phyloP scores from a whole-genome alignment of 2,888 invertebrate genomes.

The Zonitis immaculata region DNA sequence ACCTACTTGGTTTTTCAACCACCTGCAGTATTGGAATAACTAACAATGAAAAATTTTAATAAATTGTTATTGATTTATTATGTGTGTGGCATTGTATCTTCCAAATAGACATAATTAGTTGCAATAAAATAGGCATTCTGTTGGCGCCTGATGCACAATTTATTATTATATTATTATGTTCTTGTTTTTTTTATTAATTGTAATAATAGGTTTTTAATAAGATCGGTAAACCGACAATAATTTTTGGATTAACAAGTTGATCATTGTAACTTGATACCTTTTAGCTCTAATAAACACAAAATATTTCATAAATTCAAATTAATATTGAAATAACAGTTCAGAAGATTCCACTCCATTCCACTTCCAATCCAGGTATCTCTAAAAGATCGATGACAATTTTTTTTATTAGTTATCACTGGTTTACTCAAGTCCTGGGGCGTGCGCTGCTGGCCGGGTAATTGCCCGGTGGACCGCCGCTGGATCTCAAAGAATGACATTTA shows the following conservation, averaged over 20 bases:
- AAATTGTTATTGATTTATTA: neutral
- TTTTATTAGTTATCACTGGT: too few species aligned
- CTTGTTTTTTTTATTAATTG: neutral
- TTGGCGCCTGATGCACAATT: neutral
- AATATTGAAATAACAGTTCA: neutral
- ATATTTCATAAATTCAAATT: neutral
- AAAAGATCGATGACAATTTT: too few species aligned
- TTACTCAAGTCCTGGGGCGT: too few species aligned
- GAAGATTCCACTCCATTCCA: too few species aligned
- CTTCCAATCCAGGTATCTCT: too few species aligned
- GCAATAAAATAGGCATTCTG: neutral
- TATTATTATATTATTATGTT: neutral
- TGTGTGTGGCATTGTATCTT: too few species aligned
- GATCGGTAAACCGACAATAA: neutral
- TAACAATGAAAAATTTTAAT: neutral
- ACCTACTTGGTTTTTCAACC: too few species aligned
- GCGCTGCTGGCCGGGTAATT: too few species aligned
- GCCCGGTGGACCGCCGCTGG: too few species aligned
- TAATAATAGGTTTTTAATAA: neutral
- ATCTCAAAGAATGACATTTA: too few species aligned
- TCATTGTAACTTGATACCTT: neutral
- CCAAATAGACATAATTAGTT: neutral
- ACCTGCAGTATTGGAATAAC: neutral
- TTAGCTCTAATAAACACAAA: neutral
- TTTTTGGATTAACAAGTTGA: neutral